phyloP scores from a whole-genome alignment of 2,888 invertebrate genomes.

The Microctonus brassicae region DNA sequence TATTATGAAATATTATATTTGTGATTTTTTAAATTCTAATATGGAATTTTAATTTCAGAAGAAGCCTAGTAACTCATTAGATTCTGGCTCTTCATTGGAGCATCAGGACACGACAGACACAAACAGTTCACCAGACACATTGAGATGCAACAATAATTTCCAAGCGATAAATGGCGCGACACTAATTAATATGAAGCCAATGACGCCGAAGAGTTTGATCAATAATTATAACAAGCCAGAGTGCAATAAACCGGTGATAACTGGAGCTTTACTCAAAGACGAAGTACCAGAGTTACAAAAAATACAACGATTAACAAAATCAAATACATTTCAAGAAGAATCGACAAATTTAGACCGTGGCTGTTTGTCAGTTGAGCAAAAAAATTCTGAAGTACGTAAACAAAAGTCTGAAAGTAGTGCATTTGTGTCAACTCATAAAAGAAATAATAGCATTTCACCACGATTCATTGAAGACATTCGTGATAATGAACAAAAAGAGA shows the following conservation, averaged over 20 bases:
- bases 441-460: slow-evolving; percentile 73
- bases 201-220: slow-evolving; percentile 58
- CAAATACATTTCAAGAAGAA: slow-evolving; percentile 69
- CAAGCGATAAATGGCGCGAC: slow-evolving; percentile 61
- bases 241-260: slow-evolving; percentile 78
- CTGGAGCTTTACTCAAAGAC: slow-evolving; percentile 79
- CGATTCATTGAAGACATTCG: slow-evolving; percentile 71
- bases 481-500: slow-evolving; percentile 62
- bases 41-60: slow-evolving; percentile 51
- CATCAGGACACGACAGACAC: slow-evolving; percentile 61
- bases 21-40: slow-evolving; percentile 16
- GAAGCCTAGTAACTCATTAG: slow-evolving; percentile 53
- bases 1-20: neutral
- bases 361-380: slow-evolving; percentile 63
- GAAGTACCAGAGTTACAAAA: slow-evolving; percentile 68
- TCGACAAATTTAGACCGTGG: slow-evolving; percentile 72
- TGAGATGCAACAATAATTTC: slow-evolving; percentile 61
- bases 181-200: slow-evolving; percentile 53
- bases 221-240: slow-evolving; percentile 72
- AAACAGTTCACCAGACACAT: slow-evolving; percentile 60
- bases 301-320: neutral
- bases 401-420: slow-evolving; percentile 64
- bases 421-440: slow-evolving; percentile 70
- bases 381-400: slow-evolving; percentile 49
- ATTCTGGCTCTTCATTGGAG: slow-evolving; percentile 58